Evolutionary conservation across 2,797 vertebrate genomes (phyloP), one percentile per base, ranked within the genome.

Genomic region (Cryptoprocta ferox): DNA sequence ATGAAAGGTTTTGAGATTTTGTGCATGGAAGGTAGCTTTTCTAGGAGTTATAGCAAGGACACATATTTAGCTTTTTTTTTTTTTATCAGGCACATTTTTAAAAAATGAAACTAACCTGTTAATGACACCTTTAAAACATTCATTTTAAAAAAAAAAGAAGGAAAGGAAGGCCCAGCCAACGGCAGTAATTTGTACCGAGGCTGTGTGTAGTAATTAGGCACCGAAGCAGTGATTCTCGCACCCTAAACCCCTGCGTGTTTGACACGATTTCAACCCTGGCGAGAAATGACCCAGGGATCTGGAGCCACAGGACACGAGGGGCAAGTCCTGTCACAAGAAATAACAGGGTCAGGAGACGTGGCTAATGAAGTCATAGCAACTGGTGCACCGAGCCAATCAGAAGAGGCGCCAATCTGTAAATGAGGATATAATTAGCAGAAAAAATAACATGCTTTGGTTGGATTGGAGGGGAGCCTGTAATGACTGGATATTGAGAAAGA

Each of bases 341-440:
- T 99, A 99, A 99, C 99, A 99, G 99, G 99, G 99, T 99, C 99
- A 99, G 98, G 98, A 98, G 98, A 99, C 98, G 98, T 94, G 97
- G 98, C 98, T 99, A 99, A 99, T 99, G 99, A 99, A 99, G 99
- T 99, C 99, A 99, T 98, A 99, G 99, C 98, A 99, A 99, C 99
- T 99, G 95, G 97, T 98, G 93, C 98, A 97, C 98, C 88, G 98
- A 98, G 98, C 99, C 99, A 99, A 99, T 99, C 98, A 98, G 98
- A 98, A 98, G 96, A 99, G 98, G 98, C 98, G 97, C 99, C 98
- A 98, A 98, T 99, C 99, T 99, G 99, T 99, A 99, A 99, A 99
- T 98, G 99, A 99, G 98, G 99, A 98, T 99, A 99, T 99, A 99
- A 99, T 99, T 99, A 99, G 99, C 98, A 99, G 98, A 98, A 98